These are phyloP conservation scores for Acanthopagrus latus DNA, from an alignment of 2,797 vertebrate genomes.

Conservation along the genomic window DNA sequence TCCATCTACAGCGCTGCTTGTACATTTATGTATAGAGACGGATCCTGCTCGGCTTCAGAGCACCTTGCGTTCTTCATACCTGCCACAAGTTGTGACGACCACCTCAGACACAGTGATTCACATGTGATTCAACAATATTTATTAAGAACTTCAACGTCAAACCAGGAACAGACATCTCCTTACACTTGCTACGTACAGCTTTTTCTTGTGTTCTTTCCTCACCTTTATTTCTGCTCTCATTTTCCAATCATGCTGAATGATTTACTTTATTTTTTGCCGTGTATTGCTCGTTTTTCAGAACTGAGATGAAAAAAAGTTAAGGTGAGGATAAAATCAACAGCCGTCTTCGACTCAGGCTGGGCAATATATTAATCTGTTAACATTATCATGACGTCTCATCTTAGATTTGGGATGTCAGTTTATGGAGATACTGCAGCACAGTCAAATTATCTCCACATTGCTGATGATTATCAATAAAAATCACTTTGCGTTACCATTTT, in stretches of 20 bases:
- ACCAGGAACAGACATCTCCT: conserved; percentile 24
- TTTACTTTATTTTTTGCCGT: neutral
- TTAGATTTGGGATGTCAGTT: no score
- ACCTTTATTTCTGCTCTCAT: neutral
- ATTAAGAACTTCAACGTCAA: neutral
- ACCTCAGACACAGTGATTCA: neutral
- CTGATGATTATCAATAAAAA: no score
- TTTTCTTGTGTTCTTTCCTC: neutral
- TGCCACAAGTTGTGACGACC: conserved; percentile 18
- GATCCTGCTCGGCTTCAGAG: conserved; percentile 3
- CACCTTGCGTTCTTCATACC: conserved; percentile 24
- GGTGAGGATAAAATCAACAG: neutral
- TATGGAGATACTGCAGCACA: no score
- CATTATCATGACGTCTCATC: no score
- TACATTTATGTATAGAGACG: neutral
- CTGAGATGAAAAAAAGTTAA: neutral
- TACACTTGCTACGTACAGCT: neutral
- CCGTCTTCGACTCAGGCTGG: no score
- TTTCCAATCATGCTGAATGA: neutral
- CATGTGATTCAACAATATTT: neutral
- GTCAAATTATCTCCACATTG: no score
- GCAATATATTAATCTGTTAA: no score
- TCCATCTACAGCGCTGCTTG: neutral
- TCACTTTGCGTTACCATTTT: no score
- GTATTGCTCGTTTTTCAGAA: neutral